Base-by-base conservation (phyloP, 2,797 vertebrate genomes). In the Fistularia commersonii region DNA sequence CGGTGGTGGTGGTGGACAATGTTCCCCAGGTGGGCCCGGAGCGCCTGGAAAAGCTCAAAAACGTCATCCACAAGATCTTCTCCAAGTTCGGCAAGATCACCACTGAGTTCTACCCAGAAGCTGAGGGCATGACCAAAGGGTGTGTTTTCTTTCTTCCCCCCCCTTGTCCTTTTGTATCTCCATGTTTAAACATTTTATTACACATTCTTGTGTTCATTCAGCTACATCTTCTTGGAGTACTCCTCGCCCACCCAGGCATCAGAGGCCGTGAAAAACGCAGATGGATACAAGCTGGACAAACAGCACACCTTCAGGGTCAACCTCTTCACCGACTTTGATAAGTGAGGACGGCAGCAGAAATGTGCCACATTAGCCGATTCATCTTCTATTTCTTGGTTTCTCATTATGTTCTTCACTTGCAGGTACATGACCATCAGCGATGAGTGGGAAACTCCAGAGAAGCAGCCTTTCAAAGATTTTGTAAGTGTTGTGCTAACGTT, bases 361-460 rank as follows among this genome's bases (percentile, higher is more conserved):
- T 14, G 1, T 48, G 13, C 1, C 11, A 9, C 39, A 14, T 13
- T 32, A 31, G n/a, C n/a, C n/a, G 3, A 1, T 4, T 8, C 10
- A 0, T 23, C 23, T 23, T 23, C n/a, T 23, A 23, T 23, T 23
- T 23, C 23, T 23, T 23, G 2, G 23, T 23, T 23, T 57, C 38
- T 3, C 12, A 9, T 0, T 13, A 10, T 41, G 3, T 0, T 57
- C 36, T 39, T 44, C 41, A 72, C 6, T 57, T 78, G 5, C 74
- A 99, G 97, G 72, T 99, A 99, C 57, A 98, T 99, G 96, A 95
- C 87, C 8, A 97, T 99, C 80, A 92, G 92, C 46, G 97, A 99
- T 36, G 95, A 99, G 50, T 99, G 97, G 97, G 97, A 97, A 61
- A 87, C 93, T 52, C 97, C 97, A 42, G 96, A 97, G 72, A 99